Evolutionary conservation across 2,797 vertebrate species (phyloP), one percentile per base, ranked within the genome.

Genomic region (Picus viridis): DNA sequence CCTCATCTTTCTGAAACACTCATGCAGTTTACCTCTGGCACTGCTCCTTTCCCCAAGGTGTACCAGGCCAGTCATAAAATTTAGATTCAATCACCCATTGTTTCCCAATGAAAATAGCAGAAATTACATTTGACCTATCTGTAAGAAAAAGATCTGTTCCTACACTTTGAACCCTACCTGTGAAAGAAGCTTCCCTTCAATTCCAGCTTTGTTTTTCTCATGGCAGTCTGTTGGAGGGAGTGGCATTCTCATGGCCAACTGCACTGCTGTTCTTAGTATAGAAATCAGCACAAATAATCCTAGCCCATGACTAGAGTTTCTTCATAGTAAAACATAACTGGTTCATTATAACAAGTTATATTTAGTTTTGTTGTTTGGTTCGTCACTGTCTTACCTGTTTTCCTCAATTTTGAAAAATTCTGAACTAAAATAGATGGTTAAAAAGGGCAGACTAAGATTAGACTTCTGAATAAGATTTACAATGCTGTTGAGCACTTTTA

Each of bases 1-100:
- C 23, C 2, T 94, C 54, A n/a, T 64, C 59, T 83, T 83, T 75
- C 70, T 49, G n/a, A 95, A 85, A 86, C 20, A 17, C 11, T 59
- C 47, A 71, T 58, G 49, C 29, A 80, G 20, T 18, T 80, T 86
- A 87, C 5, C 16, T 93, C 75, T 79, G 77, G 22, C 27, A 70
- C 24, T 30, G 8, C 26, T 79, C 24, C 39, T 79, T 82, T 14
- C 7, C 9, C 13, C 12, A 68, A 2, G 15, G 6, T 54, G 2
- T 45, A 39, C 32, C 30, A 71, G 58, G 74, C 8, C 17, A 71
- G 17, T 4, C 41, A 72, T 45, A 90, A 83, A 71, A 83, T 64
- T 64, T 80, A 77, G 36, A 77, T 73, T 34, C 8, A 68, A 18
- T 39, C 15, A 34, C 54, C 8, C 8, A 6, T 75, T 77, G 17